Percentiles rank a stretch among this genome's conserved stretches.
phyloP scores from a whole-genome alignment of 2,888 invertebrate species.

The Calliopum simillimum region DNA sequence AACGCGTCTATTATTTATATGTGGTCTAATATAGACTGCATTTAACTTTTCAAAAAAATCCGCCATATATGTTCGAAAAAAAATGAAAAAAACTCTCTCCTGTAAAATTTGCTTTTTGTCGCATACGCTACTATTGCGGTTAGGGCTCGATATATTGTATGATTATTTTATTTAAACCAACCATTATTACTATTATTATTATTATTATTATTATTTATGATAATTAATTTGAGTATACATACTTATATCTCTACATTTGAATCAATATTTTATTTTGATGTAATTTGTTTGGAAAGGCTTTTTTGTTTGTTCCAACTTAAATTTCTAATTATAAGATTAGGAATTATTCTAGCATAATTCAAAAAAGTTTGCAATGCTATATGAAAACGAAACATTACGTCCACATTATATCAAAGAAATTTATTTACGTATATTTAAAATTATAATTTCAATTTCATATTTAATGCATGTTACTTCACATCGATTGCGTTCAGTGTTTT shows the following conservation, averaged over 20 bases:
- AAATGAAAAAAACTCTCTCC: no score
- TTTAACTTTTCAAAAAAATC: no score
- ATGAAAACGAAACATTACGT: conserved; percentile 11
- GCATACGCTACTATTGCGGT: no score
- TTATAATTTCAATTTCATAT: no score
- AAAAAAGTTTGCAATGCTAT: conserved; percentile 14
- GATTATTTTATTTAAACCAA: conserved; percentile 11
- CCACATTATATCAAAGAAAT: not conserved
- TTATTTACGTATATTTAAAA: no score
- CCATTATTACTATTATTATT: conserved; percentile 6
- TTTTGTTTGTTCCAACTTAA: conserved; percentile 37
- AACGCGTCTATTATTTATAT: no score
- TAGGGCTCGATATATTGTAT: no score
- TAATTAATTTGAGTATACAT: conserved; percentile 2
- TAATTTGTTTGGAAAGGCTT: conserved; percentile 13
- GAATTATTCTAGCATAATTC: not conserved
- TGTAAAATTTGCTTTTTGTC: no score
- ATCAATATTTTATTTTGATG: conserved; percentile 13
- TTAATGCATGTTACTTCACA: no score
- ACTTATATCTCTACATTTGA: conserved; percentile 1
- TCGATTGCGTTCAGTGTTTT: not conserved
- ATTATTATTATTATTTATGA: no score
- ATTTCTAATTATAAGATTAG: not conserved
- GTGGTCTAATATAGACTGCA: no score
- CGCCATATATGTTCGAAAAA: no score